Base-by-base conservation (phyloP, 2,797 vertebrate genomes). In the Apodemus agrarius region DNA sequence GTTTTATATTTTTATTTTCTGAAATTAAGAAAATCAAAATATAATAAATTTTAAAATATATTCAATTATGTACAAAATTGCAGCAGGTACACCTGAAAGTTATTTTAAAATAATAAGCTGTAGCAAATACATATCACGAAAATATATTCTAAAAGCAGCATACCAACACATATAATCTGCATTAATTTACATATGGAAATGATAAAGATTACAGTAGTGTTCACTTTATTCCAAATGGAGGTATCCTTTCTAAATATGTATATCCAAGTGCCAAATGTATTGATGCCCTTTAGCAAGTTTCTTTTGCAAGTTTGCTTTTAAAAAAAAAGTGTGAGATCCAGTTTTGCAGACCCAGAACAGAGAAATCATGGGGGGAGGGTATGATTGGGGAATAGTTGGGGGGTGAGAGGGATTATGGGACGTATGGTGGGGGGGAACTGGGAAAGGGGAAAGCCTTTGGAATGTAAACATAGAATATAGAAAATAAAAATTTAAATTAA, bases 141-240 rank as follows among this genome's bases (percentile, higher is more conserved):
- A 81, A 76, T 94, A 29, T 86, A 8, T 91, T 94, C 67, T 97
- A 43, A 84, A 96, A 79, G 61, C 79, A 78, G n/a, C 74, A 63
- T 29, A 83, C 4, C 43, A 91, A 93, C 26, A 19, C 72, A 88
- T 83, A 81, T 75, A 91, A 96, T 59, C 16, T 89, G 93, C 31
- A 29, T 86, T 40, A 90, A 94, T 81, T 8, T 54, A 59, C 34
- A 96, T 83, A 19, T 82, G 86, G 67, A 82, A 93, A 88, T 21
- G 84, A 90, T 72, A 21, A 90, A 95, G 94, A 94, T 95, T 93
- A 95, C 7, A 89, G 88, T 97, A 97, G 95, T 97, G 40, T 94
- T 19, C 59, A 54, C 2, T 31, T 40, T 87, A 52, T 82, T 3
- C 7, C 89, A 14, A 95, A 79, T 86, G 37, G 63, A 97, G 84